Evolutionary conservation across 2,797 vertebrate species (phyloP).

Genomic region (Glossophaga mutica): DNA sequence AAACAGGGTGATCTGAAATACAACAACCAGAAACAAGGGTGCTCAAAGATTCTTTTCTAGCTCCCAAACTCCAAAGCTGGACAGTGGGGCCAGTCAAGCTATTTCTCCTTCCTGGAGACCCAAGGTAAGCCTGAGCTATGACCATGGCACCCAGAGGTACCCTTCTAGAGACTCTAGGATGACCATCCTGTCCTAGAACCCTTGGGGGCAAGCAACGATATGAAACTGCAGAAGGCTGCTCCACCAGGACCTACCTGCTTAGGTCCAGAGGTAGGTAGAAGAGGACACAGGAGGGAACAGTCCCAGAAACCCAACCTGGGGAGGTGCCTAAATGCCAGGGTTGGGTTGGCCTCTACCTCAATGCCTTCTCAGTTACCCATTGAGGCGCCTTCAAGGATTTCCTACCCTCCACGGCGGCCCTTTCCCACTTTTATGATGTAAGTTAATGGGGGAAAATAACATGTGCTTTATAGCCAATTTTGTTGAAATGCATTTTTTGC

Average conservation of each 20-base stretch:
- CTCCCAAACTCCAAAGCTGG: background rate
- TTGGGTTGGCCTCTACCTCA: background rate
- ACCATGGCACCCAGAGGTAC: background rate
- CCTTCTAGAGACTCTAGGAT: background rate
- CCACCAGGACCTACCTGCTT: background rate
- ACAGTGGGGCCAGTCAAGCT: background rate
- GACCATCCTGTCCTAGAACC: background rate
- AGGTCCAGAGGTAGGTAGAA: background rate
- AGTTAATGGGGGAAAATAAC: constrained; percentile 52
- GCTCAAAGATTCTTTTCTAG: background rate
- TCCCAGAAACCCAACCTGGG: background rate
- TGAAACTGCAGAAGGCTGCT: background rate
- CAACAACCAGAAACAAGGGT: background rate
- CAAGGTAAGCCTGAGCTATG: background rate
- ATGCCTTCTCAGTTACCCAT: background rate
- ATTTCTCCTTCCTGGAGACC: background rate
- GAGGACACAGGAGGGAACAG: background rate
- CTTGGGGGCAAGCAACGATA: background rate
- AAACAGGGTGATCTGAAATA: background rate
- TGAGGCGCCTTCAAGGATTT: background rate
- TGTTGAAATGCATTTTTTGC: constrained; percentile 61
- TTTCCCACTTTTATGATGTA: constrained; percentile 20
- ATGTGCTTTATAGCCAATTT: constrained; percentile 44
- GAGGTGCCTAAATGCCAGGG: background rate
- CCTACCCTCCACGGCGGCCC: background rate